Percentiles rank a stretch among this genome's conserved stretches.
Evolutionary conservation across 1,140 invertebrate species (phyloP).

Genomic region (Cotesia typhae): DNA sequence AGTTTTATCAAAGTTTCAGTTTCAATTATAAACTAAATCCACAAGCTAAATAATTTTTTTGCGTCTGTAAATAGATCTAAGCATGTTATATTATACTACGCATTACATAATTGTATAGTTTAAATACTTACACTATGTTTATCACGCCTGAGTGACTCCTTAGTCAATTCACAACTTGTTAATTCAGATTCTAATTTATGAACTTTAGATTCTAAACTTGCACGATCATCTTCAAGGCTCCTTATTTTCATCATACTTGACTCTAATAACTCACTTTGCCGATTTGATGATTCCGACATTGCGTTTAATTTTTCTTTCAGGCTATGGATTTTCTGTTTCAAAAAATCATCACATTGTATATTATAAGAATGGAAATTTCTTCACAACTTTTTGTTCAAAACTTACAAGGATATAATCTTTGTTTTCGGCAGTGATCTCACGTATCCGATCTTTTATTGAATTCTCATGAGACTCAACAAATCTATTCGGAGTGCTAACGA

Average conservation of each 20-base stretch:
- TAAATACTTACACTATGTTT: conserved; percentile 60
- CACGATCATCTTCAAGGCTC: conserved; percentile 75
- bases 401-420: conserved; percentile 78
- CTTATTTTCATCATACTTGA: conserved; percentile 70
- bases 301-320: conserved; percentile 74
- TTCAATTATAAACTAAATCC: too few relatives aligned
- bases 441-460: conserved; percentile 78
- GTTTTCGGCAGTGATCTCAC: conserved; percentile 77
- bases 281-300: conserved; percentile 71
- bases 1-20: too few relatives aligned
- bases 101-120: background rate
- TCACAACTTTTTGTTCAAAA: conserved; percentile 26
- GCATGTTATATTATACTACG: too few relatives aligned
- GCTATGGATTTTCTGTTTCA: conserved; percentile 73
- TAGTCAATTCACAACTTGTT: conserved; percentile 70
- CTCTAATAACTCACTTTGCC: conserved; percentile 73
- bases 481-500: conserved; percentile 73
- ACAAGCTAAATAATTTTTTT: too few relatives aligned
- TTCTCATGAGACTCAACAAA: conserved; percentile 79
- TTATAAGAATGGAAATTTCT: conserved; percentile 14
- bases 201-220: conserved; percentile 72
- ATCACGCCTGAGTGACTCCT: conserved; percentile 74
- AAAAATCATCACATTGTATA: conserved; percentile 7
- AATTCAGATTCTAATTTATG: conserved; percentile 79
- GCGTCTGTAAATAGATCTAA: too few relatives aligned